Percentiles rank a stretch among this genome's conserved stretches.
These are phyloP conservation scores for Pipa parva DNA, from an alignment of 2,113 vertebrate species.

Conservation along the genomic window DNA sequence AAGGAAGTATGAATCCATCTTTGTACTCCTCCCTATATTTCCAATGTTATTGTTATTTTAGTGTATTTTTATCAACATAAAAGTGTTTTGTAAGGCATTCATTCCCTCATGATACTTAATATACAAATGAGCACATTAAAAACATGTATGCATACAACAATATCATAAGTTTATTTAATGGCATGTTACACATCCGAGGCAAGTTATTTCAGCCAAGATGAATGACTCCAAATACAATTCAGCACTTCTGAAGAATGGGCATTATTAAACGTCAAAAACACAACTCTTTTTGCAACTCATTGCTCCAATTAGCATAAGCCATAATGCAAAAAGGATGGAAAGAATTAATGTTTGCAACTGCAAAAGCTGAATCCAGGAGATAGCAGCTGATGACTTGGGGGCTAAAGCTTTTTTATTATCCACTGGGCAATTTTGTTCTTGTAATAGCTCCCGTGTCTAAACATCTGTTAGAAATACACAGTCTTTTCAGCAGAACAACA, in stretches of 20 bases:
- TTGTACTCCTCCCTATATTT: too few species aligned
- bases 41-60: too few species aligned
- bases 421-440: constrained; percentile 19
- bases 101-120: too few species aligned
- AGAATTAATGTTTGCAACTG: constrained; percentile 8
- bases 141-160: too few species aligned
- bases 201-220: background rate
- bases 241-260: background rate
- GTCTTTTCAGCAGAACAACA: too few species aligned
- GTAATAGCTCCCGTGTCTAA: constrained; percentile 28
- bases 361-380: constrained; percentile 20
- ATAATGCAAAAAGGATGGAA: constrained; percentile 12
- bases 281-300: background rate
- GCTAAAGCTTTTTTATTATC: constrained; percentile 27
- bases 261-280: background rate
- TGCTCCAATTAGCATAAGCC: constrained; percentile 3
- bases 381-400: constrained; percentile 21
- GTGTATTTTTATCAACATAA: too few species aligned
- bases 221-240: background rate
- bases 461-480: too few species aligned
- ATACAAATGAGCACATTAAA: too few species aligned
- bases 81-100: too few species aligned
- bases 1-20: too few species aligned
- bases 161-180: too few species aligned
- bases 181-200: background rate